phyloP scores from a whole-genome alignment of 2,797 vertebrate species.

The Morus bassanus region DNA sequence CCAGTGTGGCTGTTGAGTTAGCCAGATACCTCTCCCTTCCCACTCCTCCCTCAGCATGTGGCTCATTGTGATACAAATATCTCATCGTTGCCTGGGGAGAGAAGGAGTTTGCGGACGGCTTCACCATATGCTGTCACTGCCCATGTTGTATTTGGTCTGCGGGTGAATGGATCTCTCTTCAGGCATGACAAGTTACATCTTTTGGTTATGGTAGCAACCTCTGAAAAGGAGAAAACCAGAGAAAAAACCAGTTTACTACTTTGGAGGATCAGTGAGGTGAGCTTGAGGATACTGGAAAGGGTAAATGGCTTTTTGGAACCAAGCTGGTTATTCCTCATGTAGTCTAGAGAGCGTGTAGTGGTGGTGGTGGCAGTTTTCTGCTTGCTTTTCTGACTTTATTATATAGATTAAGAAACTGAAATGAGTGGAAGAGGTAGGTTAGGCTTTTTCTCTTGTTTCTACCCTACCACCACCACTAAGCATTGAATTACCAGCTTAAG shows the following conservation, averaged over 20 bases:
- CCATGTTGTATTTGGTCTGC: background rate
- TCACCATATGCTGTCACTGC: background rate
- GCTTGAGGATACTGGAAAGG: background rate
- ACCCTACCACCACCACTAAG: background rate
- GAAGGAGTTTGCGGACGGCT: background rate
- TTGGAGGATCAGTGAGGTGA: background rate
- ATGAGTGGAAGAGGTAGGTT: background rate
- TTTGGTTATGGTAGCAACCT: background rate
- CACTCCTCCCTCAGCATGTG: slow-evolving; percentile 19
- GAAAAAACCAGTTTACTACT: background rate
- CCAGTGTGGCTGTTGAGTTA: background rate
- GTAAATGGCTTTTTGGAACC: background rate
- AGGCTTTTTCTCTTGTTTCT: background rate
- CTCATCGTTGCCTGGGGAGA: background rate
- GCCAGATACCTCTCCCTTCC: slow-evolving; percentile 3
- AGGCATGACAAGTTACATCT: background rate
- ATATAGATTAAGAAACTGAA: background rate
- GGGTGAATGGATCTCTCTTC: background rate
- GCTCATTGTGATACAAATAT: slow-evolving; percentile 51
- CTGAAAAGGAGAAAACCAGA: background rate
- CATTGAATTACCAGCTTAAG: background rate
- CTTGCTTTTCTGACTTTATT: background rate
- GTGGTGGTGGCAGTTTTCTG: background rate
- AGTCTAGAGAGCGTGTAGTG: background rate
- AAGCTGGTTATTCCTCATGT: background rate